Percentiles rank a stretch among this genome's conserved stretches.
phyloP scores from a whole-genome alignment of 2,888 invertebrate species.

The Drosophila anomalipes region DNA sequence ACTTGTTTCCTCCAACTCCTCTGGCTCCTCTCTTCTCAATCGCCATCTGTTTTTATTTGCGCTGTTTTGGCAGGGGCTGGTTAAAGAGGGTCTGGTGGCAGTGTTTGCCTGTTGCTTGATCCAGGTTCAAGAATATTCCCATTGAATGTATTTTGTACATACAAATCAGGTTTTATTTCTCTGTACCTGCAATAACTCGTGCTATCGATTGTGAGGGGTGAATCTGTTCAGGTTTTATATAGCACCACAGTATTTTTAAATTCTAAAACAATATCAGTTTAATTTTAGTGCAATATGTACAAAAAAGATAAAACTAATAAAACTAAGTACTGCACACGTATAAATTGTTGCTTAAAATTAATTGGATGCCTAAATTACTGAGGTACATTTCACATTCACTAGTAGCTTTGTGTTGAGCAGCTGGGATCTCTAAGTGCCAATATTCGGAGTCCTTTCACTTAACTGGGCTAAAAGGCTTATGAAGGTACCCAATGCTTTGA shows the following conservation, averaged over 20 bases:
- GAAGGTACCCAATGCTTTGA: neutral
- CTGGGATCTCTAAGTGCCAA: neutral
- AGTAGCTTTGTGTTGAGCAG: neutral
- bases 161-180: slow-evolving; percentile 2
- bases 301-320: neutral
- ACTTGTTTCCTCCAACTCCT: slow-evolving; percentile 10
- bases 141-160: slow-evolving; percentile 13
- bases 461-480: slow-evolving; percentile 9
- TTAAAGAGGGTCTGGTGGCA: neutral
- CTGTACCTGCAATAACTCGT: neutral
- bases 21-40: neutral
- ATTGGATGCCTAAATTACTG: neutral
- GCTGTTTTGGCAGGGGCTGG: neutral
- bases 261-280: neutral
- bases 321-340: accelerated
- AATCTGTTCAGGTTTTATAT: neutral
- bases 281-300: neutral
- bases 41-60: slow-evolving; percentile 38
- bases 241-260: neutral
- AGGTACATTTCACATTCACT: neutral
- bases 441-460: neutral
- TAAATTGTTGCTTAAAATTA: neutral
- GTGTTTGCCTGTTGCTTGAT: slow-evolving; percentile 40
- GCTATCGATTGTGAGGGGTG: neutral
- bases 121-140: slow-evolving; percentile 32